Percentiles rank a stretch among this genome's conserved stretches.
phyloP scores from a whole-genome alignment of 2,888 invertebrate genomes.

The Opisthograptis luteolata region DNA sequence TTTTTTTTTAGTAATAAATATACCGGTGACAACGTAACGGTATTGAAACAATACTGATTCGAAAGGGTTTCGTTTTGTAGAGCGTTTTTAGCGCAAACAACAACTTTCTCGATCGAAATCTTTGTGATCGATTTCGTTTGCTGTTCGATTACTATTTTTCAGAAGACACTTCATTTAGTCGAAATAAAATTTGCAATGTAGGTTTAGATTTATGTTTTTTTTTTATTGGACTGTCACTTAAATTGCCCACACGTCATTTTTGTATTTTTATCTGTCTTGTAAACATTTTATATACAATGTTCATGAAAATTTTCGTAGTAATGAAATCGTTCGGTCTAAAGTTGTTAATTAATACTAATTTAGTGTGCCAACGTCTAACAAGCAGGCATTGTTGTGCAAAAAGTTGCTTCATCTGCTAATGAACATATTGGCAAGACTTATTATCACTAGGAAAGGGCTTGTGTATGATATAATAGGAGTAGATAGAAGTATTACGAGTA shows the following conservation, averaged over 20 bases:
- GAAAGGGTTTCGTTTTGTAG: constrained; percentile 39
- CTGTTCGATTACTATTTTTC: constrained; percentile 6
- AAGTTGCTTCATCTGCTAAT: constrained; percentile 25
- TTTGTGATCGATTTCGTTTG: neutral
- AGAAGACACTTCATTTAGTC: too few relatives aligned
- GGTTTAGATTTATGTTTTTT: too few relatives aligned
- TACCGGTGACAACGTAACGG: constrained; percentile 66
- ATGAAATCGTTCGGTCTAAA: constrained; percentile 26
- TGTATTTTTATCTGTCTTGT: too few relatives aligned
- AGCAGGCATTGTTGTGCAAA: constrained; percentile 33
- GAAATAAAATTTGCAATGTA: too few relatives aligned
- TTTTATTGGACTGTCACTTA: too few relatives aligned
- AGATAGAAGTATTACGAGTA: too few relatives aligned
- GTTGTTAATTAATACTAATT: constrained; percentile 32
- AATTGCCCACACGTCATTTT: too few relatives aligned
- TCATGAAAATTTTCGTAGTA: constrained; percentile 37
- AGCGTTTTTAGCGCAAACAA: constrained; percentile 18
- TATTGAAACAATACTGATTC: constrained; percentile 37
- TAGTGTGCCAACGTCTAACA: constrained; percentile 29
- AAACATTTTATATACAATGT: too few relatives aligned
- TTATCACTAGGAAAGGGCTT: constrained; percentile 5
- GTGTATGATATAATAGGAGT: neutral
- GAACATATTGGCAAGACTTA: constrained; percentile 4
- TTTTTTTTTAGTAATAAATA: constrained; percentile 52
- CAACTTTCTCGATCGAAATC: constrained; percentile 16